These are phyloP conservation scores for Eonycteris spelaea DNA, from an alignment of 2,113 vertebrate genomes.

Conservation along the genomic window DNA sequence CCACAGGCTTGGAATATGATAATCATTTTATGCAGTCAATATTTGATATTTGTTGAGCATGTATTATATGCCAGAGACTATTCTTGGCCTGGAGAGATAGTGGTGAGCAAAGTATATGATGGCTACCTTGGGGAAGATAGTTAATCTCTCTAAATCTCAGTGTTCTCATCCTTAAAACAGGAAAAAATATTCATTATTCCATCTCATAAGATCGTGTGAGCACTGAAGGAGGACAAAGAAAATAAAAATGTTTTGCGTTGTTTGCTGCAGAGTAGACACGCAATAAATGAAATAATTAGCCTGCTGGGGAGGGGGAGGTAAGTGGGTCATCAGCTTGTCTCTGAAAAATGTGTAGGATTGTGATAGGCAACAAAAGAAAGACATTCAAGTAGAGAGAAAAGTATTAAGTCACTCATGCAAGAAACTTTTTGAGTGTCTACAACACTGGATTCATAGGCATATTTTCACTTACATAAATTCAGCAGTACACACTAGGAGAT, in stretches of 20 bases:
- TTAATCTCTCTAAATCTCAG: constrained; percentile 20
- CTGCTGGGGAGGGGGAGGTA: constrained; percentile 36
- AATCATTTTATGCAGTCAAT: neutral
- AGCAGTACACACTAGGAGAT: constrained; percentile 12
- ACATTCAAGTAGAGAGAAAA: constrained; percentile 52
- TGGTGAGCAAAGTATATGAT: neutral
- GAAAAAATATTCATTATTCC: constrained; percentile 33
- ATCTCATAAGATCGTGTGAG: neutral
- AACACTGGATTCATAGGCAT: constrained; percentile 38
- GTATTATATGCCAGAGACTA: neutral
- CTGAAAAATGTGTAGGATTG: constrained; percentile 51
- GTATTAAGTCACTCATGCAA: constrained; percentile 58
- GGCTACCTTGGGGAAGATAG: neutral
- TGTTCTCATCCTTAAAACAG: neutral
- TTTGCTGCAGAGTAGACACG: constrained; percentile 32
- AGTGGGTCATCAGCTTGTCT: constrained; percentile 60
- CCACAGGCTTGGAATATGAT: neutral
- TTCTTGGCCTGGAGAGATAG: neutral
- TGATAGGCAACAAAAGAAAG: constrained; percentile 65
- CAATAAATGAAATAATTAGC: constrained; percentile 68
- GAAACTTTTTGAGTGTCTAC: constrained; percentile 59
- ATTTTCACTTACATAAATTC: constrained; percentile 56
- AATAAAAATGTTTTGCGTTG: constrained; percentile 38
- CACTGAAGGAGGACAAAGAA: constrained; percentile 12
- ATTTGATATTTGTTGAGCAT: neutral